Evolutionary conservation across 2,888 invertebrate genomes (phyloP), one percentile per base, ranked within the genome.

Genomic region (Orchesellides sinensis): DNA sequence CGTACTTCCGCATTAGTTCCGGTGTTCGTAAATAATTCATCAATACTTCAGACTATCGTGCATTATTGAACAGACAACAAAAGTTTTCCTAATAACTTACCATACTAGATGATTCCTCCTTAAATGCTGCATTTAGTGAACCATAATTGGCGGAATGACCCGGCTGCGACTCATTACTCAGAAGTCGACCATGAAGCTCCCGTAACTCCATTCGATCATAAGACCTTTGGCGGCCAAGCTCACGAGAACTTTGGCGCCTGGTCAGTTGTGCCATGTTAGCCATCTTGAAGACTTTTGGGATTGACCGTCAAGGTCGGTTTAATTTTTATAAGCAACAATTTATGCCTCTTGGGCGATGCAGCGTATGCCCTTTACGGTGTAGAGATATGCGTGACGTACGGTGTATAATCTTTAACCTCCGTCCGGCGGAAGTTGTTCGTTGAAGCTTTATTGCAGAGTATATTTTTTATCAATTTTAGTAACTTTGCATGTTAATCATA

Each of bases 241-340:
- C 82, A 14, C 96, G 92, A 80, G 96, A 96, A 90, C 96, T 96
- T 91, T 96, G 96, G 77, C 96, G 93, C 88, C 96, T 93, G 89
- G 96, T 94, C 89, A 96, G 92, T 91, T 96, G 96, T 77, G 96
- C 96, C 88, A 96, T 95, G 90, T 96, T 96, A 89, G 96, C 96
- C 96, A 96, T 96, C 89, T 90, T 91, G 87, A 35, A 47, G 17
- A 61, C 35, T 69, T 72, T 72, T 17, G 25, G n/a, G n/a, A 47
- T 32, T 12, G 65, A 63, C 63, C 54, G 59, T 45, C 5, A 6
- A 59, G 59, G 32, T 29, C 5, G 32, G 12, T 5, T n/a, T n/a
- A n/a, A n/a, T n/a, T n/a, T n/a, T n/a, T n/a, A 35, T 21, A 40
- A 19, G 63, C 32, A 35, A 40, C 4, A 65, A 23, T 8, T 14